These are phyloP conservation scores for Neotragus moschatus DNA, from an alignment of 2,113 vertebrate species.

Conservation along the genomic window DNA sequence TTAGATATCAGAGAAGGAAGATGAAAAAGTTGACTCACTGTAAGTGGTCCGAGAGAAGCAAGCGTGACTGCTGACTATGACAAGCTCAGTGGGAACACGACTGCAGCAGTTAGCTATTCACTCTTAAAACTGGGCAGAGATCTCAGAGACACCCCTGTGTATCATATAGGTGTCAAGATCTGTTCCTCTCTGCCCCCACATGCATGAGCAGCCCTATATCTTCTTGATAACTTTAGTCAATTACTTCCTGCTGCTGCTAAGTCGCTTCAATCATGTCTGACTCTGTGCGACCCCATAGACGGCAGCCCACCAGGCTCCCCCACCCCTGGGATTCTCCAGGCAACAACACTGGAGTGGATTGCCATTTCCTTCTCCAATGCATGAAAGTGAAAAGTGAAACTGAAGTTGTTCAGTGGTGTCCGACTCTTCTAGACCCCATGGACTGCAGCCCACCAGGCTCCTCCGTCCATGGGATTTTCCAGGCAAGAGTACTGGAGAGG, in stretches of 20 bases:
- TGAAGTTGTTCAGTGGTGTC: too few species aligned
- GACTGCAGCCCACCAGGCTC: too few species aligned
- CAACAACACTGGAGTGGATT: too few species aligned
- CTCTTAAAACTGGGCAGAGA: background rate
- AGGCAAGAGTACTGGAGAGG: too few species aligned
- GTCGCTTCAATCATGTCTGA: rapidly evolving
- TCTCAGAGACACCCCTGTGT: background rate
- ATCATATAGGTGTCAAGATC: background rate
- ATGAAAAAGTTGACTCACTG: background rate
- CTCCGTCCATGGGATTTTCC: too few species aligned
- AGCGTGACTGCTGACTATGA: background rate
- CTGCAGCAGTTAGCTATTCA: background rate
- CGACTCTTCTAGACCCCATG: too few species aligned
- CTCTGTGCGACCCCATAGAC: too few species aligned
- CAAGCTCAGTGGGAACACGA: background rate
- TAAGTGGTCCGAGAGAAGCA: background rate
- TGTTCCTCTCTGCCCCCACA: background rate
- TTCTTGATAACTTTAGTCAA: background rate
- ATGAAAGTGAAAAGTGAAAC: too few species aligned
- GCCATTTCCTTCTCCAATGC: too few species aligned
- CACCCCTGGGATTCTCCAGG: too few species aligned
- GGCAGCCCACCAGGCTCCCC: too few species aligned
- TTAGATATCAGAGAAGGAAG: background rate
- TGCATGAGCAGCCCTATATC: background rate
- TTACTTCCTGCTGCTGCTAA: too few species aligned